These are phyloP conservation scores for Drosophila neutralis DNA, from an alignment of 2,888 invertebrate genomes.

Conservation along the genomic window DNA sequence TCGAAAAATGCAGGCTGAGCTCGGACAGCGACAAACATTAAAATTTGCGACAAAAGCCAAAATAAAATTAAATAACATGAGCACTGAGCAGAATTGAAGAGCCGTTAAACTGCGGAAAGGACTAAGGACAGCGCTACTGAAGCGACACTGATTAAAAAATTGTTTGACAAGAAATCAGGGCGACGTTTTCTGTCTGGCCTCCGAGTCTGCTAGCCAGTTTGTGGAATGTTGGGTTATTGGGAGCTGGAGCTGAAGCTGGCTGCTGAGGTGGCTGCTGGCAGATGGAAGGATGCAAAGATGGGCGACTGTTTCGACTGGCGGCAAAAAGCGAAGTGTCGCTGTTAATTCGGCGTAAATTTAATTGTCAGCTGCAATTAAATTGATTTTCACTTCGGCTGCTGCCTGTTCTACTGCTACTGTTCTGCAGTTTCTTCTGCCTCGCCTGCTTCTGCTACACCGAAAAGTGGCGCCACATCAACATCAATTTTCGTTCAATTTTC, in stretches of 20 bases:
- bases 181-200: constrained; percentile 70
- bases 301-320: constrained; percentile 19
- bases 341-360: constrained; percentile 80
- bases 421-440: constrained; percentile 2
- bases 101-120: not conserved
- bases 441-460: constrained; percentile 14
- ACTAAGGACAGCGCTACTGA: constrained; percentile 61
- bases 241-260: not conserved
- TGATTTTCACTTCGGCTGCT: constrained; percentile 70
- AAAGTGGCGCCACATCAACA: constrained; percentile 65
- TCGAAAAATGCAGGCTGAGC: constrained; percentile 31
- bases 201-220: constrained; percentile 15
- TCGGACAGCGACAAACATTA: constrained; percentile 20
- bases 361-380: constrained; percentile 80
- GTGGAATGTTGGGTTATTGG: constrained; percentile 1
- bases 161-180: constrained; percentile 80
- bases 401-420: constrained; percentile 8
- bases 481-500: constrained; percentile 41
- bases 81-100: not conserved
- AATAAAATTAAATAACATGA: constrained; percentile 70
- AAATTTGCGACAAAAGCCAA: constrained; percentile 54
- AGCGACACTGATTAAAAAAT: constrained; percentile 81
- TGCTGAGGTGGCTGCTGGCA: not conserved
- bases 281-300: constrained; percentile 3
- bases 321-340: constrained; percentile 64